Base-by-base conservation (phyloP, 2,888 invertebrate species). In the Zhengitettix transpicula region DNA sequence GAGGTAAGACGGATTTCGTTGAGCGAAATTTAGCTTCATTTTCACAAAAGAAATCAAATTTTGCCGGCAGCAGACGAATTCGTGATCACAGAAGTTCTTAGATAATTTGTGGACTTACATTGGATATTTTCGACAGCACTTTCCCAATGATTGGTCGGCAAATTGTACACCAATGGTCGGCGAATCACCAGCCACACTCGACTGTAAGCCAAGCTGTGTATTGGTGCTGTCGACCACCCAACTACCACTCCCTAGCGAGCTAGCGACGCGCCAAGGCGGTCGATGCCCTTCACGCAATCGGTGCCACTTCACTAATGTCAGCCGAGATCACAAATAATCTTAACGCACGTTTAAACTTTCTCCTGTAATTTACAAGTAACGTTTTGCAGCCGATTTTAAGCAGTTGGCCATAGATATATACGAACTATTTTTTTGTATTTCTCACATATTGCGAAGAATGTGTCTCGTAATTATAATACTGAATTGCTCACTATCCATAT, bases 131-230 rank as follows among this genome's bases (percentile, higher is more conserved):
- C 77, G 78, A 77, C 75, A 75, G 82, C 82, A 83, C 83, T 85
- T 83, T 86, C 82, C 81, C 85, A 80, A 85, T 87, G 88, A 88
- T 89, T 89, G 89, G 88, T 85, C 84, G 85, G 82, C 83, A 81
- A 83, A 83, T 79, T 81, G 81, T 84, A 84, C 84, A 84, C 85
- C 84, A 85, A 86, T 85, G 85, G 85, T 79, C 85, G 84, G 81
- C 82, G 85, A 85, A 61, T 63, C 63, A 60, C 59, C 63, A 63
- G 59, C 63, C 63, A 63, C 58, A 59, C 55, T n/a, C 14, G 47
- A 47, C 60, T 55, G 58, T 56, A 58, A 57, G 60, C 57, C 63
- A 55, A 61, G 60, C 58, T 56, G 58, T 58, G 61, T 57, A 63
- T 63, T 65, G 64, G 64, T 64, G 65, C 64, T 62, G 64, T 61